A percentile compares a stretch with the other conserved stretches of the same genome.
phyloP scores from a whole-genome alignment of 1,140 invertebrate genomes.

The Bombus confusus region DNA sequence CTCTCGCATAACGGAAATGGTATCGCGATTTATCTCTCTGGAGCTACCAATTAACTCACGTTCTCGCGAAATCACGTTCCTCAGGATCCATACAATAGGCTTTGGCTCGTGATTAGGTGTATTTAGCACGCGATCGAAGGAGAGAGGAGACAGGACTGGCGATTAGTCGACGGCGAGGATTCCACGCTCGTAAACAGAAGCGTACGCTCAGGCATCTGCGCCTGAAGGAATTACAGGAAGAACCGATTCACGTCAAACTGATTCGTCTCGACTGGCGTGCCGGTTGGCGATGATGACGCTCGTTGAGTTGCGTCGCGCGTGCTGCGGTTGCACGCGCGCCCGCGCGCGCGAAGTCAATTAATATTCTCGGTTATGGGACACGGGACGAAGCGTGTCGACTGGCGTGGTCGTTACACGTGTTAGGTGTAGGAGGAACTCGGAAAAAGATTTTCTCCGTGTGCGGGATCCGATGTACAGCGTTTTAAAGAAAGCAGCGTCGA shows the following conservation, averaged over 20 bases:
- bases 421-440: neutral
- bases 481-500: too few species aligned
- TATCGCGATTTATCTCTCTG: neutral
- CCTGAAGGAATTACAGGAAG: slow-evolving; percentile 30
- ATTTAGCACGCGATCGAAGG: neutral
- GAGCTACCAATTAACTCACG: neutral
- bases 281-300: neutral
- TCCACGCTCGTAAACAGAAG: slow-evolving; percentile 18
- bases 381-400: neutral
- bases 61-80: neutral
- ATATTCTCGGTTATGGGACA: slow-evolving; percentile 28
- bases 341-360: slow-evolving; percentile 32
- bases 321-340: slow-evolving; percentile 13
- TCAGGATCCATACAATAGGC: neutral
- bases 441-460: neutral
- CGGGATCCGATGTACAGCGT: too few species aligned
- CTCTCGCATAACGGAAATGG: neutral
- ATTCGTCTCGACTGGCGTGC: slow-evolving; percentile 18
- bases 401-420: neutral
- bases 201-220: slow-evolving; percentile 19
- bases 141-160: neutral
- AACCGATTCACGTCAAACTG: slow-evolving; percentile 18
- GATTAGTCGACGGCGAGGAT: slow-evolving; percentile 8
- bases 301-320: slow-evolving; percentile 31
- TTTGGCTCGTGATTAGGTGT: neutral